Evolutionary conservation across 1,140 invertebrate species (phyloP), one percentile per base, ranked within the genome.

Genomic region (Neodiprion lecontei): DNA sequence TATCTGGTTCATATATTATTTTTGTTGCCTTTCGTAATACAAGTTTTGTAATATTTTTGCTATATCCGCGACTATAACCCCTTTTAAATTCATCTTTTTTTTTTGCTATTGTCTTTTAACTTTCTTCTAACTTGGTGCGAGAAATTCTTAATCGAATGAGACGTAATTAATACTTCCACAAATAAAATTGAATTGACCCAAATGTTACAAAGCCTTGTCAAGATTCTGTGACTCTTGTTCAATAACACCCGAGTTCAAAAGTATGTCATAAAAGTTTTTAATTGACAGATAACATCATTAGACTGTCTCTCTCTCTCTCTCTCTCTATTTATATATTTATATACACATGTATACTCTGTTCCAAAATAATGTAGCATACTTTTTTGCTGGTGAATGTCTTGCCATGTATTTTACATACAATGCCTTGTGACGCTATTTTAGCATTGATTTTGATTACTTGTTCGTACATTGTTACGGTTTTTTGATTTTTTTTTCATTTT

Each of bases 11-110:
- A 61, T 61, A 12, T 5, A 5, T 61, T 61, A 61, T 61, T 61
- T 61, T 61, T 61, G 53, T 61, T 61, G 53, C 53, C 9, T 61
- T 14, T 61, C 9, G 11, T 14, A 61, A 61, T 61, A 17, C 53
- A 61, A 61, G 53, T 61, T 61, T 61, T 61, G 53, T 61, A 5
- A 61, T 61, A 61, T 61, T 61, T 61, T 9, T 61, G n/a, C 53
- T 8, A 61, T 9, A 12, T 14, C 4, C 53, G 53, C 53, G 7
- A 12, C 11, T 8, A 9, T 17, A 12, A 61, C n/a, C 9, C 53
- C 53, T 61, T 17, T 14, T 7, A 61, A 9, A 61, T 14, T 61
- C 53, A 61, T 0, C 9, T 61, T 61, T 61, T 40, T 40, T 61
- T 61, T 61, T 61, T 40, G 17, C 17, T 21, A 21, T 21, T 21